Evolutionary conservation across 1,140 invertebrate genomes (phyloP).

Genomic region (Rhysida immarginata): DNA sequence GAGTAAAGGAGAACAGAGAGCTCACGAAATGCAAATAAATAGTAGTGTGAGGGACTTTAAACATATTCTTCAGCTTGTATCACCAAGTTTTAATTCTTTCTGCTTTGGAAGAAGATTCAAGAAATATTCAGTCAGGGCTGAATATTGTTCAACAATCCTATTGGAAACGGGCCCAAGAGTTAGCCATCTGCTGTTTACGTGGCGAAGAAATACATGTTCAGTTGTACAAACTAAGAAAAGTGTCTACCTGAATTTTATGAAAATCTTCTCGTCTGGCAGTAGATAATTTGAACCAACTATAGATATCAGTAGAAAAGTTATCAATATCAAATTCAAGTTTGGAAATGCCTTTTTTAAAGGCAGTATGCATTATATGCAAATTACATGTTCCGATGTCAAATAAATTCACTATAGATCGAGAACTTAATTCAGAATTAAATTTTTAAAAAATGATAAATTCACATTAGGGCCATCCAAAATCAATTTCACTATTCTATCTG

Average conservation of each 20-base stretch:
- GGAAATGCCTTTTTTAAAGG: neutral
- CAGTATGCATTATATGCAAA: neutral
- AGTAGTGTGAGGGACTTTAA: neutral
- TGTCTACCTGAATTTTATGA: neutral
- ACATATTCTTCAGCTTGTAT: neutral
- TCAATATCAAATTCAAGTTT: slow-evolving; percentile 2
- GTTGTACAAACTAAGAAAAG: neutral
- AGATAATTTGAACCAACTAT: slow-evolving; percentile 1
- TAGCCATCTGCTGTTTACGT: neutral
- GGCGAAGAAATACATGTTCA: neutral
- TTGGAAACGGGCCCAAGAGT: neutral
- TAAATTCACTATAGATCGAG: neutral
- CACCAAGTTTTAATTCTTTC: neutral
- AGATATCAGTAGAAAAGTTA: neutral
- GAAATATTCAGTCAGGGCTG: neutral
- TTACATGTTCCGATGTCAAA: neutral
- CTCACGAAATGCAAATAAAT: neutral
- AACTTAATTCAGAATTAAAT: neutral
- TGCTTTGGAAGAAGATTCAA: neutral
- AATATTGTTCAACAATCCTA: neutral
- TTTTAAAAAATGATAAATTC: neutral
- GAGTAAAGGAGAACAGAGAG: too few relatives aligned
- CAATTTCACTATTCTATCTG: neutral
- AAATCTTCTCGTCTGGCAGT: neutral
- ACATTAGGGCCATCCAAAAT: neutral